Evolutionary conservation across 2,888 invertebrate genomes (phyloP).

Genomic region (Ichneumoninae sp.): DNA sequence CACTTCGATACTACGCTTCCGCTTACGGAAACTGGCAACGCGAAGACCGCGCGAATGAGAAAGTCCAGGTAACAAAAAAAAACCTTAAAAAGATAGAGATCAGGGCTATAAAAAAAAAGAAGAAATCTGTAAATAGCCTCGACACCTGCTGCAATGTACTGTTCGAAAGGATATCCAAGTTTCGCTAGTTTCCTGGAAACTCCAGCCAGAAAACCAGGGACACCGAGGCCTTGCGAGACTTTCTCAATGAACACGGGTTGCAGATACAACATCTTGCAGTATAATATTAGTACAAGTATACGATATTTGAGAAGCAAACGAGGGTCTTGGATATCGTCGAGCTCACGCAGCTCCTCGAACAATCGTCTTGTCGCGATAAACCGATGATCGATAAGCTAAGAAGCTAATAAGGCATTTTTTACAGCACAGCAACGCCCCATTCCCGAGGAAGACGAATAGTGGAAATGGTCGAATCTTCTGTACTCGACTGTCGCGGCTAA

Average conservation of each 20-base stretch:
- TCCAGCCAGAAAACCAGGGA: conserved; percentile 35
- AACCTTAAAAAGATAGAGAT: neutral
- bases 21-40: conserved; percentile 21
- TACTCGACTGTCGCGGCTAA: neutral
- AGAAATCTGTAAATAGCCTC: conserved; percentile 20
- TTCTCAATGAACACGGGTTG: conserved; percentile 21
- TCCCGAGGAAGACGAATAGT: neutral
- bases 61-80: neutral
- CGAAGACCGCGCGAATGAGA: conserved; percentile 24
- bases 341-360: neutral
- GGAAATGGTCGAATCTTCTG: neutral
- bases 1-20: too few species aligned
- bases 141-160: conserved; percentile 1
- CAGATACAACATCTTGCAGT: neutral
- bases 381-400: neutral
- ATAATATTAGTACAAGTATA: neutral
- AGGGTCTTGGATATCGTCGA: neutral
- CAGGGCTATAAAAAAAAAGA: neutral
- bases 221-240: neutral
- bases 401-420: conserved; percentile 33
- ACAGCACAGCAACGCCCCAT: conserved; percentile 27
- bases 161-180: conserved; percentile 9
- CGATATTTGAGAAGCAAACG: conserved; percentile 28
- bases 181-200: conserved; percentile 38
- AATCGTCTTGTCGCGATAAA: conserved; percentile 42